Evolutionary conservation across 2,113 vertebrate species (phyloP).

Genomic region (Hippocampus mohnikei): DNA sequence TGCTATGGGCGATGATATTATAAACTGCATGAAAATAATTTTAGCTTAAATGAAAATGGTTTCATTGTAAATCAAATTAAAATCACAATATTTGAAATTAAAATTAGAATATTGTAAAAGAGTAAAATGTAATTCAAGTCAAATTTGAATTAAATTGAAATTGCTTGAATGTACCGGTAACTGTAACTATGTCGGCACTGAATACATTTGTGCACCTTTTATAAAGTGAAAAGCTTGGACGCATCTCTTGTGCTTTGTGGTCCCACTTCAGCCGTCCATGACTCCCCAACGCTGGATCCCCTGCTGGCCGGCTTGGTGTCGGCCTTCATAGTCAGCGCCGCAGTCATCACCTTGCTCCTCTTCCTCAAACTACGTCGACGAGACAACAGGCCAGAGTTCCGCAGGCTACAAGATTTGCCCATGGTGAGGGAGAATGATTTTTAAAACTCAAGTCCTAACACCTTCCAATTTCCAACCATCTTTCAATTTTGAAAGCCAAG

Average conservation of each 20-base stretch:
- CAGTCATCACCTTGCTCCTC: conserved; percentile 78
- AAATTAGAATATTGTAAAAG: not conserved
- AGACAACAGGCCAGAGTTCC: conserved; percentile 78
- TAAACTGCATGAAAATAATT: not conserved
- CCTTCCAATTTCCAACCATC: not conserved
- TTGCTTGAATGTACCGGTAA: not conserved
- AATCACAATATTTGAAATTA: not conserved
- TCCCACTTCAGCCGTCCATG: conserved; percentile 25
- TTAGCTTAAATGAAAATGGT: not conserved
- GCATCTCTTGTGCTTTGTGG: not conserved
- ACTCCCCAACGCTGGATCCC: conserved; percentile 68
- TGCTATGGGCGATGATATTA: too few relatives aligned
- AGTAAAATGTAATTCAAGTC: not conserved
- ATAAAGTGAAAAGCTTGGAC: not conserved
- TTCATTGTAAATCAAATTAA: not conserved
- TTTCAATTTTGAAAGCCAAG: not conserved
- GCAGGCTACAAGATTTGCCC: conserved; percentile 80
- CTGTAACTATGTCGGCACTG: not conserved
- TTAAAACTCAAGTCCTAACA: not conserved
- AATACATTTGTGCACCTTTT: not conserved
- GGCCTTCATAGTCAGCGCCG: conserved; percentile 77
- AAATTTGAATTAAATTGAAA: not conserved
- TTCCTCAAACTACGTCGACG: conserved; percentile 81
- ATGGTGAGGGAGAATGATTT: conserved; percentile 67
- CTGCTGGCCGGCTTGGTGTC: conserved; percentile 81